A percentile compares a stretch with the other conserved stretches of the same genome.
Conservation (phyloP, 1,140 invertebrate genomes). For the Ditylenchus dipsaci region DNA sequence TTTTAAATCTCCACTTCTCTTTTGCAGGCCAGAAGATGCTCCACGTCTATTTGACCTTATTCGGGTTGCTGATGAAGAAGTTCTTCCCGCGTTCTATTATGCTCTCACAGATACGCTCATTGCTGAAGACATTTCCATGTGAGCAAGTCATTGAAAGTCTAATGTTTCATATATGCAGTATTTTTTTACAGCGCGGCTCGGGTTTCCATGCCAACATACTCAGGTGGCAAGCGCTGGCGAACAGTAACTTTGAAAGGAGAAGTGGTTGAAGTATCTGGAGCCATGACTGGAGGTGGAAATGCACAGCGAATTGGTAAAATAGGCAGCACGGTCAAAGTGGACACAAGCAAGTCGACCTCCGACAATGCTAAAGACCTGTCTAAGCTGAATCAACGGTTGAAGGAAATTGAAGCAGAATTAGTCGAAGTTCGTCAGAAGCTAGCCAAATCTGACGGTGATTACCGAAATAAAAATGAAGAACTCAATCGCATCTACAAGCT, state of each 20-base stretch:
- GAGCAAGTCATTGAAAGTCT: slow-evolving; percentile 61
- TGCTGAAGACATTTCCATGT: slow-evolving; percentile 68
- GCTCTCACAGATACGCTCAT: slow-evolving; percentile 81
- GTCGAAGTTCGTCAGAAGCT: slow-evolving; percentile 17
- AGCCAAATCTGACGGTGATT: slow-evolving; percentile 3
- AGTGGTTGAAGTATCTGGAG: slow-evolving; percentile 77
- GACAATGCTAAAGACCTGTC: neutral
- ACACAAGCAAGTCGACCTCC: slow-evolving; percentile 9
- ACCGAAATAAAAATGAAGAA: neutral
- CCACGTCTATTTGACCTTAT: slow-evolving; percentile 84
- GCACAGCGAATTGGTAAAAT: slow-evolving; percentile 34
- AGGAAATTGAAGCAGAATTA: slow-evolving; percentile 16
- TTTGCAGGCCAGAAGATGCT: slow-evolving; percentile 71
- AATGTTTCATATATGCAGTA: neutral
- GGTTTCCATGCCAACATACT: slow-evolving; percentile 73
- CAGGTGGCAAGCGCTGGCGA: slow-evolving; percentile 65
- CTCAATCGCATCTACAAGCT: slow-evolving; percentile 3
- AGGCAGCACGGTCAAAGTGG: slow-evolving; percentile 25
- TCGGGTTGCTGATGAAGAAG: slow-evolving; percentile 63
- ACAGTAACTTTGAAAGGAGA: slow-evolving; percentile 87
- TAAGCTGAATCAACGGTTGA: slow-evolving; percentile 34
- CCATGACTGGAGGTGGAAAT: slow-evolving; percentile 85
- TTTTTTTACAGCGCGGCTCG: slow-evolving; percentile 71
- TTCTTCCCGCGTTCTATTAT: slow-evolving; percentile 84
- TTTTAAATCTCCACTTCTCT: neutral